Percentiles rank a stretch among this genome's conserved stretches.
Conservation (phyloP, 2,113 vertebrate species). For the Ariopsis seemanni region DNA sequence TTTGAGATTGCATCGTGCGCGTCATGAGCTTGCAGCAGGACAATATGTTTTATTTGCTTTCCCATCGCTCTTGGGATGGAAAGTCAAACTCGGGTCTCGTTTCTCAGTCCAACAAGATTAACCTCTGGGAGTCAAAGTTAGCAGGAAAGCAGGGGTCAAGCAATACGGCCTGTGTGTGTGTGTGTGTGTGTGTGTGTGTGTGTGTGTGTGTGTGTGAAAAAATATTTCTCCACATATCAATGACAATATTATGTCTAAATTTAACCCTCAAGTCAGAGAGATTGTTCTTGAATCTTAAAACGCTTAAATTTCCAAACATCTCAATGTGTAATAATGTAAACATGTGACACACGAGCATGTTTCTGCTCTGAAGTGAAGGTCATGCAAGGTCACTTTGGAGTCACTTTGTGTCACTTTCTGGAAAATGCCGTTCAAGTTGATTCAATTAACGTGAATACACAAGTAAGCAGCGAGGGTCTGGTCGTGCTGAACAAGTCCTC, state of each 20-base stretch:
- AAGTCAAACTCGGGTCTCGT: not conserved
- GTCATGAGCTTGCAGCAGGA: not conserved
- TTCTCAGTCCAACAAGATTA: constrained; percentile 14
- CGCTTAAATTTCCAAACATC: not conserved
- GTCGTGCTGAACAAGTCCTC: not conserved
- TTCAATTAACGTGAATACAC: not conserved
- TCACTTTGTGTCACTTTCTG: not conserved
- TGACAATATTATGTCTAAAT: constrained; percentile 23
- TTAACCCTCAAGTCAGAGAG: not conserved
- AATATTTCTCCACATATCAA: not conserved
- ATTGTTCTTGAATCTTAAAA: not conserved
- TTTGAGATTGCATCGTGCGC: not conserved
- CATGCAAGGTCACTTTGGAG: not conserved
- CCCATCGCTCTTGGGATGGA: constrained; percentile 51
- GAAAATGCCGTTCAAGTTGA: not conserved
- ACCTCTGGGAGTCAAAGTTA: constrained; percentile 27
- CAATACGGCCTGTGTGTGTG: not conserved
- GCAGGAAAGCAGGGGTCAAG: constrained; percentile 23
- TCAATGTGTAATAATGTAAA: not conserved
- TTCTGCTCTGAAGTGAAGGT: not conserved
- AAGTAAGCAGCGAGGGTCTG: not conserved
- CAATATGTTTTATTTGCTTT: constrained; percentile 44
- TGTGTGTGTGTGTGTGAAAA: not conserved
- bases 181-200: constrained; percentile 10
- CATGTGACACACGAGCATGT: not conserved